Evolutionary conservation across 35 echinoderm and acorn worm species (phyloP), one percentile per base, ranked within the genome.

Genomic region (Eucidaris tribuloides): DNA sequence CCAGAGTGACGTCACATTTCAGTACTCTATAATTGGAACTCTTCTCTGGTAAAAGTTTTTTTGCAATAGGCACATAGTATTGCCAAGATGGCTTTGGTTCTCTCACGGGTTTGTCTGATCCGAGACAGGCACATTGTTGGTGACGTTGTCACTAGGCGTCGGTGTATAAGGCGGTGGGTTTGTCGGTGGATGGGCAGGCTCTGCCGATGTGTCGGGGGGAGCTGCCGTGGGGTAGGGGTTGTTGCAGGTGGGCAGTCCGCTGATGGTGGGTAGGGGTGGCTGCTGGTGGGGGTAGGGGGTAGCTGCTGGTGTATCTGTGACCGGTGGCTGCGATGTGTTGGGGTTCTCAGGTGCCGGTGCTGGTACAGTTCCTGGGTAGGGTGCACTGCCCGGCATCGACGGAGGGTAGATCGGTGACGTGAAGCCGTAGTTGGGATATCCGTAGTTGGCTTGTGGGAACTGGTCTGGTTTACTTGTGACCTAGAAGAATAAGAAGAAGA

Each of bases 341-440:
- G 61, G 30, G 61, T 34, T 34, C 4, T 32, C 68, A 20, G 68
- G 68, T 22, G 68, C 7, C 37, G 68, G 0, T 19, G 68, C 35
- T 44, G 68, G n/a, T n/a, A n/a, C n/a, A n/a, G 48, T 52, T 9
- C 48, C 48, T 11, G 9, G 48, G 48, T 52, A n/a, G 48, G 48
- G 48, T 52, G 9, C 48, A 52, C n/a, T n/a, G 9, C 48, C 40
- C 44, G 5, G 68, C 14, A 5, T 74, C 23, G 11, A 42, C 7
- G 68, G 15, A 5, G 68, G 24, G 68, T 74, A 74, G 13, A 40
- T 33, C 1, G 68, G 68, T 35, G 68, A 14, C 0, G 68, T 23
- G 25, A 74, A 74, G 24, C 68, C 68, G 24, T 74, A 74, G 68
- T 74, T 74, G 15, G 68, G 68, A 18, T 74, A 74, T n/a, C 68